phyloP scores from a whole-genome alignment of 2,797 vertebrate genomes.

The Phoeniculus purpureus region DNA sequence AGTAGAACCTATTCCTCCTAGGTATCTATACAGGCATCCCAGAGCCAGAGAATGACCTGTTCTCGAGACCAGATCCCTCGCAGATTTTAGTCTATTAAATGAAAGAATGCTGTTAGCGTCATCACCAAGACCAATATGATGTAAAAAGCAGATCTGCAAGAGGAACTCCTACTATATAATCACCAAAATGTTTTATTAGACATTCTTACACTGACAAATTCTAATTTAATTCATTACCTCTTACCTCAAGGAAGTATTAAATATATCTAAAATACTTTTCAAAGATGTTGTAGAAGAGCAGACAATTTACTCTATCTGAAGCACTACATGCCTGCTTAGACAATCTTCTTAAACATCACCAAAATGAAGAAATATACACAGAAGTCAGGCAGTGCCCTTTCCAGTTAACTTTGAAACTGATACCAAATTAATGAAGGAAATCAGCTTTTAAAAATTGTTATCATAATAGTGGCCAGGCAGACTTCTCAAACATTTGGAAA shows the following conservation, averaged over 20 bases:
- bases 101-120: conserved; percentile 30
- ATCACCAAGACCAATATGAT: background rate
- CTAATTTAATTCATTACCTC: background rate
- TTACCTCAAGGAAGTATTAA: background rate
- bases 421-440: background rate
- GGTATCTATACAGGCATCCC: conserved; percentile 87
- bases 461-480: background rate
- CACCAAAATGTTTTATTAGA: background rate
- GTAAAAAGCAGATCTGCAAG: background rate
- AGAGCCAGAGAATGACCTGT: conserved; percentile 90
- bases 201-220: background rate
- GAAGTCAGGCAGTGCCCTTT: background rate
- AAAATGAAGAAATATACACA: background rate
- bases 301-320: background rate
- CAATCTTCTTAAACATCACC: background rate
- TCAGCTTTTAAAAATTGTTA: background rate
- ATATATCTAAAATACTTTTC: background rate
- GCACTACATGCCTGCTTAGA: background rate
- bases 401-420: background rate
- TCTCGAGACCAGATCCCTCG: conserved; percentile 88
- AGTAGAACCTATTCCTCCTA: conserved; percentile 85
- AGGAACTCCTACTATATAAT: background rate
- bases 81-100: conserved; percentile 85
- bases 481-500: background rate
- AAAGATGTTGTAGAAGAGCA: background rate